Conservation (phyloP, 2,113 vertebrate species). For the Prochilodus magdalenae region DNA sequence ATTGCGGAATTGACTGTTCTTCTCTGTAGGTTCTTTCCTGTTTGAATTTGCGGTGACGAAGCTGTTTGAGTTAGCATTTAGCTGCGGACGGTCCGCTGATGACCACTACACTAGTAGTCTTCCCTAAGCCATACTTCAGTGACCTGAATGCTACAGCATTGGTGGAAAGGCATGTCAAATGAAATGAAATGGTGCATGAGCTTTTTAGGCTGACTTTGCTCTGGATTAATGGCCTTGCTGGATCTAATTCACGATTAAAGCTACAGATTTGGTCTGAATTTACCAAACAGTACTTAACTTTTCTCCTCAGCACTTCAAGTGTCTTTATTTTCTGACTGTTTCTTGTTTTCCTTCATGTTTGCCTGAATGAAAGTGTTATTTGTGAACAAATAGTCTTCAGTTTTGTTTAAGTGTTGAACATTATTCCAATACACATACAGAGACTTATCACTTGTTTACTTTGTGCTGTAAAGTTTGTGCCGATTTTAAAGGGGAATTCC, state of each 20-base stretch:
- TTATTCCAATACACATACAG: neutral
- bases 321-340: neutral
- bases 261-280: neutral
- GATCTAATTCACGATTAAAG: neutral
- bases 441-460: neutral
- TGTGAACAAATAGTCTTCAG: neutral
- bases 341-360: neutral
- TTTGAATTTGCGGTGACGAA: neutral
- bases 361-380: neutral
- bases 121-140: conserved; percentile 45
- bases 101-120: conserved; percentile 39
- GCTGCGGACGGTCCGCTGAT: neutral
- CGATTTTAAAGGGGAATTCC: neutral
- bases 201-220: neutral
- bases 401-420: neutral
- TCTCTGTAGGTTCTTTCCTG: neutral
- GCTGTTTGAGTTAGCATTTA: too few species aligned
- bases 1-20: neutral
- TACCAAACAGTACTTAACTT: neutral
- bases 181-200: neutral
- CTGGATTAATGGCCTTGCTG: neutral
- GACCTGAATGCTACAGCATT: neutral
- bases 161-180: neutral
- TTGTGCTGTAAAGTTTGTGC: neutral
- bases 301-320: neutral